Evolutionary conservation across 2,113 vertebrate genomes (phyloP).

Genomic region (Pseudonaja textilis): DNA sequence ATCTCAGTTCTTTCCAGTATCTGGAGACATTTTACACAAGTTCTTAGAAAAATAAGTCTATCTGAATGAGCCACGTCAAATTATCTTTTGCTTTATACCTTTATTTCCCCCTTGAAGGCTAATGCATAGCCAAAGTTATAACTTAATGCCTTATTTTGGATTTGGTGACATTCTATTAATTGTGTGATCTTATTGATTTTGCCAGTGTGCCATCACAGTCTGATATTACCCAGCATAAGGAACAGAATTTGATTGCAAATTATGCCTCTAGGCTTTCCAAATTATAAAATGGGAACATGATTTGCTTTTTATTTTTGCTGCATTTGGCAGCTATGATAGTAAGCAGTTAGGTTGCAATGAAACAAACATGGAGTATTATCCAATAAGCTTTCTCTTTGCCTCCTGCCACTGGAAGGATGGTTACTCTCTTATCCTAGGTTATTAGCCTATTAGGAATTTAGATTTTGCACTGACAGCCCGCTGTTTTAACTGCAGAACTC

Average conservation of each 20-base stretch:
- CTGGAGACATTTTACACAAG: conserved; percentile 23
- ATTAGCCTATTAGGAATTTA: neutral
- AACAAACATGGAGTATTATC: neutral
- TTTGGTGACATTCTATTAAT: neutral
- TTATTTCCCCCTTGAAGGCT: neutral
- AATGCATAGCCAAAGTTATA: neutral
- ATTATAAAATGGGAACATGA: neutral
- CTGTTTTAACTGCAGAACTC: conserved; percentile 10
- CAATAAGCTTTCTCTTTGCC: neutral
- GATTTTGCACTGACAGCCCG: conserved; percentile 5
- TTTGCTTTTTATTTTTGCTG: neutral
- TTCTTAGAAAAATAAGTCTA: neutral
- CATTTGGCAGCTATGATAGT: rapidly evolving
- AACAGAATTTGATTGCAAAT: neutral
- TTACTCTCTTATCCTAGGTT: neutral
- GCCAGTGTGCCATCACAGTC: neutral
- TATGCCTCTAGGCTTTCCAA: neutral
- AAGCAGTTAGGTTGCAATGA: neutral
- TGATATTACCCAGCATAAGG: neutral
- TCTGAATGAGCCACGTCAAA: neutral
- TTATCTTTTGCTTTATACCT: neutral
- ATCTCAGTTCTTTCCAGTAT: neutral
- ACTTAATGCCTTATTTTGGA: neutral
- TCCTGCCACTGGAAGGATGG: neutral
- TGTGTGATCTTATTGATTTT: neutral